Percentiles rank a stretch among this genome's conserved stretches.
phyloP scores from a whole-genome alignment of 2,888 invertebrate genomes.

The Eupeodes latifasciatus region DNA sequence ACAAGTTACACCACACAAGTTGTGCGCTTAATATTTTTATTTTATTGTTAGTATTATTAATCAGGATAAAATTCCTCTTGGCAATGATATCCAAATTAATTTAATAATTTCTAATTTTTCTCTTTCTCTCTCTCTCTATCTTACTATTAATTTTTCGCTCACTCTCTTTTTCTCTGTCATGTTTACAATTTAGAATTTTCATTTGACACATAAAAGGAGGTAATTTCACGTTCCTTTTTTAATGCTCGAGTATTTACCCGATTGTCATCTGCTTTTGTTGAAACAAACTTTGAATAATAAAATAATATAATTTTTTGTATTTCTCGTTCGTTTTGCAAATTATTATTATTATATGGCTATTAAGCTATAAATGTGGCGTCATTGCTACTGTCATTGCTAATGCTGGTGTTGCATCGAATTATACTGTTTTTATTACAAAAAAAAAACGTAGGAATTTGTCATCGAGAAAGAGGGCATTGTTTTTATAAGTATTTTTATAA shows the following conservation, averaged over 20 bases:
- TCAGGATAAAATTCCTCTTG: conserved; percentile 33
- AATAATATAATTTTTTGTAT: neutral
- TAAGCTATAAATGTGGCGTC: conserved; percentile 48
- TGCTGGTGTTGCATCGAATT: neutral
- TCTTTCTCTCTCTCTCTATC: neutral
- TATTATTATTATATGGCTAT: conserved; percentile 22
- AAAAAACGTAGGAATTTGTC: conserved; percentile 58
- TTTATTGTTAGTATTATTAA: neutral
- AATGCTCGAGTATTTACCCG: conserved; percentile 49
- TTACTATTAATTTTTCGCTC: too few relatives aligned
- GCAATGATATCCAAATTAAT: conserved; percentile 68
- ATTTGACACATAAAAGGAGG: conserved; percentile 59
- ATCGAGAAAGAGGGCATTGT: conserved; percentile 29
- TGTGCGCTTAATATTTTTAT: neutral
- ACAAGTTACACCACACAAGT: conserved; percentile 1
- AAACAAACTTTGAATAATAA: conserved; percentile 64
- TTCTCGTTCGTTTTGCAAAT: conserved; percentile 11
- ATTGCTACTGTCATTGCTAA: conserved; percentile 23
- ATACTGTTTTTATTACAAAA: conserved; percentile 4
- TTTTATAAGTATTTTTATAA: neutral
- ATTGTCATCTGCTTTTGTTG: conserved; percentile 56
- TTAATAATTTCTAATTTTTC: neutral
- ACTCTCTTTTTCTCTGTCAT: neutral
- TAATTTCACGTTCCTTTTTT: conserved; percentile 40
- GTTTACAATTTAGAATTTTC: conserved; percentile 41